Conservation (phyloP, 2,113 vertebrate genomes). For the Carettochelys insculpta region DNA sequence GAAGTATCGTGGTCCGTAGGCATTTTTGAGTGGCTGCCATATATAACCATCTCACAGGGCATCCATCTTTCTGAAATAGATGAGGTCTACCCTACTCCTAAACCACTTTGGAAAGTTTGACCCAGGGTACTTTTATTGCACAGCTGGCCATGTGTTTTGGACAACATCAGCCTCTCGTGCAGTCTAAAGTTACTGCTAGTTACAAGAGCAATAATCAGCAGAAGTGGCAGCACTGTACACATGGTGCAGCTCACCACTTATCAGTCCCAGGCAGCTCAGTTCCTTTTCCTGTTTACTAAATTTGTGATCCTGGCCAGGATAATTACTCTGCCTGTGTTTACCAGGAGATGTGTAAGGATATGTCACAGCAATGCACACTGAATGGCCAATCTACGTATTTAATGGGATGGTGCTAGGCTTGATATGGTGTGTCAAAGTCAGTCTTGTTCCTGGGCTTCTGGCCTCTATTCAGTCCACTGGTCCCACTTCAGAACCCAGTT, state of each 20-base stretch:
- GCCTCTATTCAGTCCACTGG: no score
- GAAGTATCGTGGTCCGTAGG: not conserved
- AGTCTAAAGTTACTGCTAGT: rapidly evolving
- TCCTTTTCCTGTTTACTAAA: slow-evolving; percentile 51
- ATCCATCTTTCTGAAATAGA: not conserved
- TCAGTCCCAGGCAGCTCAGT: not conserved
- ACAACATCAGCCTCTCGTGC: not conserved
- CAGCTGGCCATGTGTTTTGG: not conserved
- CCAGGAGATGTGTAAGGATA: not conserved
- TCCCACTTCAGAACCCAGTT: no score
- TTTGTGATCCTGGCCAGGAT: not conserved
- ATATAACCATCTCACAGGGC: not conserved
- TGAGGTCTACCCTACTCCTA: not conserved
- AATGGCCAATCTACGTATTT: rapidly evolving
- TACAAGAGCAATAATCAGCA: not conserved
- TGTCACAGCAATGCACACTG: not conserved
- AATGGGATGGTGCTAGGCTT: rapidly evolving
- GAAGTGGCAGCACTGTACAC: rapidly evolving
- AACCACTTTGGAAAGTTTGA: not conserved
- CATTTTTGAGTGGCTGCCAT: not conserved
- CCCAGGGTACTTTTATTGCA: rapidly evolving
- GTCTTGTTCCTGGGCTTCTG: no score
- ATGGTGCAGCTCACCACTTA: rapidly evolving
- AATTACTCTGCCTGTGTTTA: not conserved
- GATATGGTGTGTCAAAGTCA: no score